Percentiles rank a stretch among this genome's conserved stretches.
These are phyloP conservation scores for Beris chalybata DNA, from an alignment of 2,888 invertebrate genomes.

Conservation along the genomic window DNA sequence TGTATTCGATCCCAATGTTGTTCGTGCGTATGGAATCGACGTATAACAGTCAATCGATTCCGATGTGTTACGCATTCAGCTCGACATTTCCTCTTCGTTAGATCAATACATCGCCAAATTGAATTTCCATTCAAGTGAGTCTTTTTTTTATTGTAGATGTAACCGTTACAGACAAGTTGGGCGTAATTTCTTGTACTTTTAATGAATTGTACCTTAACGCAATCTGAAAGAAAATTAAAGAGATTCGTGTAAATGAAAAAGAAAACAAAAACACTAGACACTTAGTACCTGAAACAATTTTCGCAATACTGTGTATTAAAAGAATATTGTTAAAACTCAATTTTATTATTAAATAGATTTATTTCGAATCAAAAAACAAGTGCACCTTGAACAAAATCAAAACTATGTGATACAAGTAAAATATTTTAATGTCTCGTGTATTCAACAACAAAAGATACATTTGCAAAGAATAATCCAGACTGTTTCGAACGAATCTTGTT, in stretches of 20 bases:
- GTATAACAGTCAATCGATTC: not conserved
- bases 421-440: too few relatives aligned
- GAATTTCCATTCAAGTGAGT: conserved; percentile 32
- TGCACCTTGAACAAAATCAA: too few relatives aligned
- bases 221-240: conserved; percentile 21
- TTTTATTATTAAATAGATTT: too few relatives aligned
- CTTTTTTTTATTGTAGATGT: conserved; percentile 42
- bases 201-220: conserved; percentile 37
- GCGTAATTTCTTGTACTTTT: conserved; percentile 43
- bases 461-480: too few relatives aligned
- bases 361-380: too few relatives aligned
- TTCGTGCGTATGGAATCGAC: not conserved
- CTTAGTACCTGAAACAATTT: too few relatives aligned
- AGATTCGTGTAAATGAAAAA: not conserved
- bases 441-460: too few relatives aligned
- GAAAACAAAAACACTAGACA: too few relatives aligned
- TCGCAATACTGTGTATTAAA: too few relatives aligned
- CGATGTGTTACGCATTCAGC: conserved; percentile 7
- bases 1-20: not conserved
- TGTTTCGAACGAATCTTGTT: too few relatives aligned
- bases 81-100: conserved; percentile 32
- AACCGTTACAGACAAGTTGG: conserved; percentile 43
- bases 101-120: conserved; percentile 32
- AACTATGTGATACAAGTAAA: too few relatives aligned
- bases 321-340: too few relatives aligned